A percentile compares a stretch with the other conserved stretches of the same genome.
Conservation (phyloP, 2,888 invertebrate species). For the Heliconius ethilla region DNA sequence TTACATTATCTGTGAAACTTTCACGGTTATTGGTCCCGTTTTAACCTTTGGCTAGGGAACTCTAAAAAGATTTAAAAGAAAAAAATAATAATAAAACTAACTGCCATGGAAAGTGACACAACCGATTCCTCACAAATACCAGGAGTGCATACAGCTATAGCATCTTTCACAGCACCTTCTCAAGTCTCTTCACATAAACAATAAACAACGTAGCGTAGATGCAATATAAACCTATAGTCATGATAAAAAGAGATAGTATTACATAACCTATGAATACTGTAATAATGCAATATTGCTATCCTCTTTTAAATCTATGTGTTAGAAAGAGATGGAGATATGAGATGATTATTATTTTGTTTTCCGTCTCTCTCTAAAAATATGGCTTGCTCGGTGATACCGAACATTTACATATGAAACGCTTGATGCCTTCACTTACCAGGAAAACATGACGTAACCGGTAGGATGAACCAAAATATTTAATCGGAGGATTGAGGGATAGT, state of each 20-base stretch:
- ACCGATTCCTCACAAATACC: constrained; percentile 7
- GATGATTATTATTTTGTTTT: not conserved
- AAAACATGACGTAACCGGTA: constrained; percentile 10
- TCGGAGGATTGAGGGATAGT: not conserved
- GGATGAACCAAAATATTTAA: not conserved
- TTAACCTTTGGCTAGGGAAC: no score
- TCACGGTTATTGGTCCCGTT: no score
- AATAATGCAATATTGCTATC: not conserved
- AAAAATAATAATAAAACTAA: not conserved
- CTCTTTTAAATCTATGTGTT: not conserved
- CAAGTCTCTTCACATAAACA: not conserved
- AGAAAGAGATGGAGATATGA: not conserved
- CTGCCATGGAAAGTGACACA: constrained; percentile 9
- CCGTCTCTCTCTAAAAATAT: not conserved
- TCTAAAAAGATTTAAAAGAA: no score
- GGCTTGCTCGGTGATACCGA: constrained; percentile 1
- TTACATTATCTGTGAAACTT: no score
- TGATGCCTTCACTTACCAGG: constrained; percentile 1
- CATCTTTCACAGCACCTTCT: not conserved
- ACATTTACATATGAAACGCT: constrained; percentile 26
- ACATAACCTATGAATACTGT: not conserved
- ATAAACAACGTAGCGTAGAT: constrained; percentile 1
- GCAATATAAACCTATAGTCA: not conserved
- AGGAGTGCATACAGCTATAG: not conserved
- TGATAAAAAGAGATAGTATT: not conserved